Conservation (phyloP, 2,113 vertebrate species). For the Cheirogaleus medius region DNA sequence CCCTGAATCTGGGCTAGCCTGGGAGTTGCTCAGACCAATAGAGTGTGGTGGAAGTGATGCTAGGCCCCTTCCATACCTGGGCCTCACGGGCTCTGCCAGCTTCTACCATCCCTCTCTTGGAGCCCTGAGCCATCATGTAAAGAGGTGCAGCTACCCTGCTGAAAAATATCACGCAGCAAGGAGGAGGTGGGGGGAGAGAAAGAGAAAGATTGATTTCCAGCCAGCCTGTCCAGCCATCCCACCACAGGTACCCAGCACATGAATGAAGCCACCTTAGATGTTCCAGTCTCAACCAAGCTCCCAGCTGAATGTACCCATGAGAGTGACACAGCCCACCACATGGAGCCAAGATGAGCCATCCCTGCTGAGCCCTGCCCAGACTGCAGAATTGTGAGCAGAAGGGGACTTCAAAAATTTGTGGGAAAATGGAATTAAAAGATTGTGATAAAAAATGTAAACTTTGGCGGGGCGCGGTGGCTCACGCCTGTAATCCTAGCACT, state of each 20-base stretch:
- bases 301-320: neutral
- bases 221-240: neutral
- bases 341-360: fast-evolving
- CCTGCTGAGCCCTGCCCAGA: neutral
- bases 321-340: fast-evolving
- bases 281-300: fast-evolving
- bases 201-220: neutral
- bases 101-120: neutral
- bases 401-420: neutral
- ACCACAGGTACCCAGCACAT: fast-evolving
- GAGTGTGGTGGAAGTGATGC: neutral
- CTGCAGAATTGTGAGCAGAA: fast-evolving
- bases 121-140: neutral
- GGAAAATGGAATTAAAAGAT: too few species aligned
- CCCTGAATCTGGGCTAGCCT: neutral
- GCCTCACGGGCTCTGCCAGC: neutral
- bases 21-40: neutral
- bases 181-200: neutral
- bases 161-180: neutral
- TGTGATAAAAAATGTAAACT: too few species aligned
- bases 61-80: too few species aligned
- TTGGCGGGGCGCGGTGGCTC: too few species aligned
- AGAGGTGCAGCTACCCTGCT: neutral
- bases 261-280: neutral
- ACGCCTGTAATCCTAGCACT: too few species aligned